Evolutionary conservation across 2,888 invertebrate genomes (phyloP).

Genomic region (Spisula subtruncata): DNA sequence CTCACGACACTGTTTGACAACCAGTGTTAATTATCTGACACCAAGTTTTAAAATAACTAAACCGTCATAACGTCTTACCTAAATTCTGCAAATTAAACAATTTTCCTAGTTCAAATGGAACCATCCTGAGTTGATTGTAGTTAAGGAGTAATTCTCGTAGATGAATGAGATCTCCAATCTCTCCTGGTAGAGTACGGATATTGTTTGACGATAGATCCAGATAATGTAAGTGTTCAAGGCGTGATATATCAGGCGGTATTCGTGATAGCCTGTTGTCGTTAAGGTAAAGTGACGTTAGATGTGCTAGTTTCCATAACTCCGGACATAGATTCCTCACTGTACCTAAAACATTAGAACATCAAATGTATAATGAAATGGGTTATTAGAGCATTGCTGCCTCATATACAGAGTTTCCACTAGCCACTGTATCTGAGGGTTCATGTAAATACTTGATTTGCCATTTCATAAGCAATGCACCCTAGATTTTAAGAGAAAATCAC

Average conservation of each 20-base stretch:
- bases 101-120: constrained; percentile 99
- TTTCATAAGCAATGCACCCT: too few relatives aligned
- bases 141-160: constrained; percentile 97
- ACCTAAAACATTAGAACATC: constrained; percentile 90
- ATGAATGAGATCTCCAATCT: constrained; percentile 98
- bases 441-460: too few relatives aligned
- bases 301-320: constrained; percentile 95
- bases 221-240: constrained; percentile 94
- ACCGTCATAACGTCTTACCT: constrained; percentile 89
- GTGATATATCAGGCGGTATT: constrained; percentile 96
- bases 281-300: constrained; percentile 97
- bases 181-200: constrained; percentile 96
- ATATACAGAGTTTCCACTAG: too few relatives aligned
- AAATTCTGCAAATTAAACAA: constrained; percentile 98
- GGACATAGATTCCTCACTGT: constrained; percentile 97
- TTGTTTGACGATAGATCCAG: constrained; percentile 98
- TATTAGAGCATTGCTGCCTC: too few relatives aligned
- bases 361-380: neutral
- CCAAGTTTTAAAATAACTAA: neutral
- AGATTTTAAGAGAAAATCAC: too few relatives aligned
- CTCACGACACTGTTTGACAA: too few relatives aligned
- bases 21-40: too few relatives aligned
- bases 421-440: too few relatives aligned
- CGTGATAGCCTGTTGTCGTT: constrained; percentile 97
- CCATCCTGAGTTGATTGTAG: constrained; percentile 96